Conservation (phyloP, 2,888 invertebrate species). For the Idaea aversata region DNA sequence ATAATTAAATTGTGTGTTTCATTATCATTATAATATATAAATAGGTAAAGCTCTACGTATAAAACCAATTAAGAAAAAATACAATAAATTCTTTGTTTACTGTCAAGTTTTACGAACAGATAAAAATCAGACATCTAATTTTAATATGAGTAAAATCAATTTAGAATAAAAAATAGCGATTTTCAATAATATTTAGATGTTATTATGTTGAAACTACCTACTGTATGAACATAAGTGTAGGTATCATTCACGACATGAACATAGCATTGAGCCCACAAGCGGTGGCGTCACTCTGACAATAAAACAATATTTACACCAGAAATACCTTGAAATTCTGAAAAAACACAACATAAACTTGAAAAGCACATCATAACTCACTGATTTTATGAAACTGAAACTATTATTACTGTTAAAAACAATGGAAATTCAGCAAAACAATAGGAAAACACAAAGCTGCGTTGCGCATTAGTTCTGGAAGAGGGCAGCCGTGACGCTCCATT, state of each 20-base stretch:
- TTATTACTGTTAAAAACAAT: conserved; percentile 46
- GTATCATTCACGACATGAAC: conserved; percentile 48
- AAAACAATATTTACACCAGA: conserved; percentile 39
- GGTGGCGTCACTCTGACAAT: conserved; percentile 53
- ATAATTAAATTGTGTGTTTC: neutral
- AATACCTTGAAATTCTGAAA: conserved; percentile 33
- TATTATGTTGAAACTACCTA: conserved; percentile 16
- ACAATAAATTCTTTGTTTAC: neutral
- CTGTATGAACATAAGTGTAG: conserved; percentile 8
- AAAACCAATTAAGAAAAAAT: neutral
- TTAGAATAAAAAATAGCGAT: neutral
- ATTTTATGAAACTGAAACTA: conserved; percentile 39
- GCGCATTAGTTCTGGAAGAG: conserved; percentile 61
- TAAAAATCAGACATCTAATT: neutral
- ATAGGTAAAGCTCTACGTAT: neutral
- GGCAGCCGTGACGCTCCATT: conserved; percentile 59
- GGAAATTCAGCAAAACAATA: conserved; percentile 65
- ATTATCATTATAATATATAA: neutral
- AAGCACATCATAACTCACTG: conserved; percentile 50
- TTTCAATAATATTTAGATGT: neutral
- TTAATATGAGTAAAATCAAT: neutral
- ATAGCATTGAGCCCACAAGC: conserved; percentile 51
- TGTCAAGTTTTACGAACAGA: neutral
- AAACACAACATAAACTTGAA: conserved; percentile 31
- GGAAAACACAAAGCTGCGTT: conserved; percentile 56